Percentiles rank a stretch among this genome's conserved stretches.
phyloP scores from a whole-genome alignment of 2,888 invertebrate species.

The Hirtodrosophila duncani region DNA sequence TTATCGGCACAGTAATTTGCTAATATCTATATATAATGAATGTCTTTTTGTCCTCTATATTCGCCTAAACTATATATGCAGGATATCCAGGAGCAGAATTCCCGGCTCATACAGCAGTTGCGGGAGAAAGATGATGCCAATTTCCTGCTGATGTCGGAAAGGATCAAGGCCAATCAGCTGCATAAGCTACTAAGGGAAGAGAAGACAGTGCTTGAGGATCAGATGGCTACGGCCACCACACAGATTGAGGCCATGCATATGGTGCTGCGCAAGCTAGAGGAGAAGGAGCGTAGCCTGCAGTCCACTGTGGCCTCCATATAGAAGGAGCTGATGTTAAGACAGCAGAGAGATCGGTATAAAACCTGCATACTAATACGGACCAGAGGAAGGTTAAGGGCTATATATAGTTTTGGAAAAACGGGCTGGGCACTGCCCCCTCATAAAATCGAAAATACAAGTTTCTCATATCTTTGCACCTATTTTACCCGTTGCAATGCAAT shows the following conservation, averaged over 20 bases:
- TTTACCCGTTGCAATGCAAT: too few species aligned
- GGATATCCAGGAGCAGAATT: slow-evolving; percentile 99
- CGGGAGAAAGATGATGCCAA: slow-evolving; percentile 98
- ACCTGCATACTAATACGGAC: too few species aligned
- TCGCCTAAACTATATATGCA: too few species aligned
- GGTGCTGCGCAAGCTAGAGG: slow-evolving; percentile 95
- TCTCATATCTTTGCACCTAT: too few species aligned
- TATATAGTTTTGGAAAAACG: too few species aligned
- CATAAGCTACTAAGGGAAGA: slow-evolving; percentile 96
- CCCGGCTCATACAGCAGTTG: slow-evolving; percentile 94
- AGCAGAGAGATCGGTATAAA: too few species aligned
- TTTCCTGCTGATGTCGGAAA: slow-evolving; percentile 98
- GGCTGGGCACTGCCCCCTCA: too few species aligned
- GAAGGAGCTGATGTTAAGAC: slow-evolving; percentile 93
- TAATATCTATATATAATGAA: too few species aligned
- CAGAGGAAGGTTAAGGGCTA: too few species aligned
- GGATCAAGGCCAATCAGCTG: slow-evolving; percentile 96
- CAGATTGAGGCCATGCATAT: slow-evolving; percentile 97
- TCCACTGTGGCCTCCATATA: slow-evolving; percentile 94
- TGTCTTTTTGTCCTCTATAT: too few species aligned
- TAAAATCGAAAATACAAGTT: too few species aligned
- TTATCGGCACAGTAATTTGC: too few species aligned
- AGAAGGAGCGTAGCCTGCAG: slow-evolving; percentile 95
- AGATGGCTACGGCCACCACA: slow-evolving; percentile 88
- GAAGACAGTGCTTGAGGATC: slow-evolving; percentile 94